Evolutionary conservation across 2,888 invertebrate species (phyloP).

Genomic region (Sinhomidia bicolor): DNA sequence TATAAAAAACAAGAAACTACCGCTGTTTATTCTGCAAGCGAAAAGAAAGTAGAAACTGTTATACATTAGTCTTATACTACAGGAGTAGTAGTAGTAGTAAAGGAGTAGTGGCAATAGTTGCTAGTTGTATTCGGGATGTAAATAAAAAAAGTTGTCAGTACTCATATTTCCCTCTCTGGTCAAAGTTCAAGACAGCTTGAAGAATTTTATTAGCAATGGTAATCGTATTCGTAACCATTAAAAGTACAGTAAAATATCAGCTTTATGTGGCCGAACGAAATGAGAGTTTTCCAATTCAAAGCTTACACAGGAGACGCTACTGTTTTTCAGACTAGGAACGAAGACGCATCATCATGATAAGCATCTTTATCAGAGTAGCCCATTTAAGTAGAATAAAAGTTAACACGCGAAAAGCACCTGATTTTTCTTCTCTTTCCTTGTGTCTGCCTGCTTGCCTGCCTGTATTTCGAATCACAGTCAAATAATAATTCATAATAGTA

Average conservation of each 20-base stretch:
- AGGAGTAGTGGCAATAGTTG: background rate
- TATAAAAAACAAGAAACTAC: background rate
- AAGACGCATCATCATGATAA: conserved; percentile 23
- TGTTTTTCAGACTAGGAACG: conserved; percentile 13
- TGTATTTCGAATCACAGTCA: background rate
- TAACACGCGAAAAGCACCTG: conserved; percentile 68
- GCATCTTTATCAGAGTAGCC: conserved; percentile 27
- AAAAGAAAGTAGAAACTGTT: background rate
- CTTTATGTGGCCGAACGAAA: conserved; percentile 10
- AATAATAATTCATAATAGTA: background rate
- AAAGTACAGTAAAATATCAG: no score
- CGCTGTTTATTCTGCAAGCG: background rate
- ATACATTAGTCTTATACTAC: background rate
- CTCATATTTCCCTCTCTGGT: background rate
- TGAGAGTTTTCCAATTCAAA: background rate
- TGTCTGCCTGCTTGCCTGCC: background rate
- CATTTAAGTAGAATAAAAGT: conserved; percentile 40
- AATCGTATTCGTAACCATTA: background rate
- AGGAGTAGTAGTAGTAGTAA: no score
- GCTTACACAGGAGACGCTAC: background rate
- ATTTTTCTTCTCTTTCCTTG: conserved; percentile 33
- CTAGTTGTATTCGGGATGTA: background rate
- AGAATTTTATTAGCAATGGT: background rate
- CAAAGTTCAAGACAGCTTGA: conserved; percentile 56
- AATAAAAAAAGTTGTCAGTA: conserved; percentile 8